Evolutionary conservation across 2,888 invertebrate genomes (phyloP).

Genomic region (Diarsia dahlii): DNA sequence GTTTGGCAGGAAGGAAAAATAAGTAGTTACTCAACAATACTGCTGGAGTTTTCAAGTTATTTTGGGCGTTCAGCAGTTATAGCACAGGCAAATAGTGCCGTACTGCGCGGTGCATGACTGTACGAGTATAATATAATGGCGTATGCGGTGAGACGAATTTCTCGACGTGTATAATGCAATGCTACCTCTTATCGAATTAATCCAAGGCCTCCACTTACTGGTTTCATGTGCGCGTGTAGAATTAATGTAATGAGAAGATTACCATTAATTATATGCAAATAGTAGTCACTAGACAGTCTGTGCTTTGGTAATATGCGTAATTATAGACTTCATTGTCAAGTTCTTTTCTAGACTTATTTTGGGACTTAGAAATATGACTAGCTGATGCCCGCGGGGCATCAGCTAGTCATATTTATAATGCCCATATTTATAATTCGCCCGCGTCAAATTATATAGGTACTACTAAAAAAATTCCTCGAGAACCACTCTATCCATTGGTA

Average conservation of each 20-base stretch:
- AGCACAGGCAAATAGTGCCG: not conserved
- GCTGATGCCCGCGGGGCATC: no score
- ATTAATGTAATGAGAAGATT: constrained; percentile 6
- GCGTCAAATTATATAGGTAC: no score
- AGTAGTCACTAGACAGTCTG: not conserved
- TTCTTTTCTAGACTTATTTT: not conserved
- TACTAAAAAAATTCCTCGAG: no score
- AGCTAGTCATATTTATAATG: no score
- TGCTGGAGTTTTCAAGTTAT: not conserved
- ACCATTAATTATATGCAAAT: constrained; percentile 5
- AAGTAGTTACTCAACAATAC: not conserved
- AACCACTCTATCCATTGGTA: no score
- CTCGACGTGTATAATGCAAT: constrained; percentile 18
- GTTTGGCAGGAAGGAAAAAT: constrained; percentile 3
- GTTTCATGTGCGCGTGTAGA: constrained; percentile 14
- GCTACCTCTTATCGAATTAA: constrained; percentile 44
- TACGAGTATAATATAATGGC: constrained; percentile 51
- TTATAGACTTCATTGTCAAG: not conserved
- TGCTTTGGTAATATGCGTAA: not conserved
- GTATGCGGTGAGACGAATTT: constrained; percentile 49
- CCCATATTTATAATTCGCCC: no score
- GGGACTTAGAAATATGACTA: no score
- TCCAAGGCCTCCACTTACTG: constrained; percentile 34
- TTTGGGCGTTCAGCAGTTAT: not conserved
- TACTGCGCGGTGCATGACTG: constrained; percentile 49